Conservation (phyloP, 2,888 invertebrate genomes). For the Lochmaea crataegi region DNA sequence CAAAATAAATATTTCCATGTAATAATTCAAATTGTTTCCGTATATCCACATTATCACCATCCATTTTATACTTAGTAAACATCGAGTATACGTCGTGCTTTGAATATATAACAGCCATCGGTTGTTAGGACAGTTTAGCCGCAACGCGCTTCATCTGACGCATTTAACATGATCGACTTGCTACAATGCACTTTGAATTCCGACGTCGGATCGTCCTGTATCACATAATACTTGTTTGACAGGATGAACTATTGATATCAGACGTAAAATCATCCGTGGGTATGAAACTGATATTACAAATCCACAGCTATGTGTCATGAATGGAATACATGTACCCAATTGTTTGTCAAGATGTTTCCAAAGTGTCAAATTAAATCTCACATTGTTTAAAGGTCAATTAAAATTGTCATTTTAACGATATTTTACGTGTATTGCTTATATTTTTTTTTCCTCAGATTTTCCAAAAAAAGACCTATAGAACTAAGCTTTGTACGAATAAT, state of each 20-base stretch:
- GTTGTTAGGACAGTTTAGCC: constrained; percentile 31
- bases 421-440: no score
- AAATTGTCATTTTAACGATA: no score
- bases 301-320: no score
- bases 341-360: no score
- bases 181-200: constrained; percentile 34
- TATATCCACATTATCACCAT: constrained; percentile 35
- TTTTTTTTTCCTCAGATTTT: no score
- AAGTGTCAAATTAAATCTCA: no score
- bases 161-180: constrained; percentile 39
- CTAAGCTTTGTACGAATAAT: no score
- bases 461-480: no score
- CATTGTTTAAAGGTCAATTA: no score
- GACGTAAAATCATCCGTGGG: neutral
- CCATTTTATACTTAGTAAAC: constrained; percentile 45
- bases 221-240: neutral
- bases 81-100: constrained; percentile 41
- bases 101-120: constrained; percentile 43
- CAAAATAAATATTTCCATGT: constrained; percentile 14
- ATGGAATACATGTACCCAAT: no score
- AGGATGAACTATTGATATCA: neutral
- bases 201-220: constrained; percentile 19
- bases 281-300: neutral
- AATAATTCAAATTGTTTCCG: constrained; percentile 42
- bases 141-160: constrained; percentile 31